Evolutionary conservation across 2,888 invertebrate genomes (phyloP), one percentile per base, ranked within the genome.

Genomic region (Macrosiphum euphorbiae): DNA sequence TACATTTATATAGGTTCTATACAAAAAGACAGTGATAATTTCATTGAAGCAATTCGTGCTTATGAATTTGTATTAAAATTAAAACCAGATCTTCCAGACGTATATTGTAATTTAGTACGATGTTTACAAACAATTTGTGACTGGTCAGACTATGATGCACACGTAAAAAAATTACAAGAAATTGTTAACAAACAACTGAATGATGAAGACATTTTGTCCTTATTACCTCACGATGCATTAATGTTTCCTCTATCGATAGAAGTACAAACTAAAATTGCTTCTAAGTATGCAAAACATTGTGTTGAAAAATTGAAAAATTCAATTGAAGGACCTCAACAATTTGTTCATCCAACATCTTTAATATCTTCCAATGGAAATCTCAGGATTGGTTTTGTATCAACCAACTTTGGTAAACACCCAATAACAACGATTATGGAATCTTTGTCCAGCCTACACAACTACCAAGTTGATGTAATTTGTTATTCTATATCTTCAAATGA

Each of bases 151-250:
- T 99, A 99, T 96, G 98, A 98, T 94, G 96, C 97, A 20, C 97
- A 99, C 95, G 99, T 99, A 99, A 98, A 98, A 95, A 98, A 98
- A 95, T 96, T 99, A 95, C 98, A 98, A 24, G 97, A 97, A 95
- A 99, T 99, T 95, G 99, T 99, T 1, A 98, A 98, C 91, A 98
- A 99, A 95, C 99, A 99, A 96, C 96, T 99, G 95, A 98, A 98
- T 94, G 98, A 98, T 96, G 99, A 99, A 96, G 97, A 99, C 95
- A 96, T 99, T 94, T 98, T 99, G 13, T 99, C 99, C 1, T 99
- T 99, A 78, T 99, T 99, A 96, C 99, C 99, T 0, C 99, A 99
- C 96, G 99, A 99, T 97, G 99, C 99, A 95, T 99, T 99, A 98
- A 97, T 99, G 94, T 99, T 99, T 96, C 99, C 99, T 28, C 96